Evolutionary conservation across 2,797 vertebrate species (phyloP).

Genomic region (Caiman crocodilus): DNA sequence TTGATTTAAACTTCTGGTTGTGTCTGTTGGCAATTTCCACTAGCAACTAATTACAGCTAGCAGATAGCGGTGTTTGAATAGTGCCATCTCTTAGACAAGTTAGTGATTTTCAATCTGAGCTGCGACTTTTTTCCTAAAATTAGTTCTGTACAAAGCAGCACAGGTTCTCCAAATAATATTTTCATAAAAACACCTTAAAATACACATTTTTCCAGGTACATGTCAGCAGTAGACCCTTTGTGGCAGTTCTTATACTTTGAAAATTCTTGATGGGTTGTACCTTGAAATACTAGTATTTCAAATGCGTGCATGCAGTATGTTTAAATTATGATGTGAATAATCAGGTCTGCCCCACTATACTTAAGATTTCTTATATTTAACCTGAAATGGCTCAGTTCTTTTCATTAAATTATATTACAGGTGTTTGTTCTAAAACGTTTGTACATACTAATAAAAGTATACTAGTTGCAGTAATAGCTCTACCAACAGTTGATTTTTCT

Average conservation of each 20-base stretch:
- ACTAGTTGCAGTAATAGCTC: neutral
- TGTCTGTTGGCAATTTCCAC: constrained; percentile 60
- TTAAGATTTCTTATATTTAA: neutral
- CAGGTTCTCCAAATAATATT: neutral
- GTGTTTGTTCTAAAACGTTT: neutral
- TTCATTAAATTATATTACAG: neutral
- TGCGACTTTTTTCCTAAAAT: neutral
- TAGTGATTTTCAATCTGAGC: neutral
- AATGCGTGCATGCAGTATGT: neutral
- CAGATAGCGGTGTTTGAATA: constrained; percentile 9
- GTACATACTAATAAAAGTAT: neutral
- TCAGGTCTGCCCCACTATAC: neutral
- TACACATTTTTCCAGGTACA: neutral
- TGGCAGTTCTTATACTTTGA: neutral
- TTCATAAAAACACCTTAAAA: neutral
- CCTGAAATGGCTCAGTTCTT: neutral
- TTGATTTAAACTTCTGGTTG: constrained; percentile 67
- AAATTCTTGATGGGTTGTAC: neutral
- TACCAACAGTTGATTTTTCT: neutral
- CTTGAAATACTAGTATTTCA: neutral
- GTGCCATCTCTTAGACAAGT: neutral
- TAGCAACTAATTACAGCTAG: constrained; percentile 63
- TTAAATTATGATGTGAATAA: constrained; percentile 13
- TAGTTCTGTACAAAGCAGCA: neutral
- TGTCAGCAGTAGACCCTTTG: neutral